Evolutionary conservation across 1,140 invertebrate genomes (phyloP).

Genomic region (Euura saliciscinereae): DNA sequence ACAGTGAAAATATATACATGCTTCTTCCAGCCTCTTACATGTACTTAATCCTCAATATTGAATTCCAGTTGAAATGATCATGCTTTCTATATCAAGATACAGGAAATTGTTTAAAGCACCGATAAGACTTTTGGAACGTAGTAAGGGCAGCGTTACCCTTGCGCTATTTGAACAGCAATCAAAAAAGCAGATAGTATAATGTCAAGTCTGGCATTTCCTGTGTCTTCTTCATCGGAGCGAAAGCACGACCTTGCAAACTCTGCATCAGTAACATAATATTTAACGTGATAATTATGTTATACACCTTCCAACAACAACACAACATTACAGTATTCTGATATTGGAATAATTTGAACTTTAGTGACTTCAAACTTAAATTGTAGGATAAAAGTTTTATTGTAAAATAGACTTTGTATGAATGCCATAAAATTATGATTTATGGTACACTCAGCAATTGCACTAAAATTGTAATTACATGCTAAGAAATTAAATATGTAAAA

Average conservation of each 20-base stretch:
- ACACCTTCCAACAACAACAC: neutral
- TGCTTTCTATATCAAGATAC: neutral
- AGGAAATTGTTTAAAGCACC: neutral
- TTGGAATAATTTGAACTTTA: neutral
- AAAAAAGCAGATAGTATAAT: neutral
- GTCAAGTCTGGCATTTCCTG: neutral
- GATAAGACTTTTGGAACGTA: too few relatives aligned
- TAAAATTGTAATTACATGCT: too few relatives aligned
- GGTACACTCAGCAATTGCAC: too few relatives aligned
- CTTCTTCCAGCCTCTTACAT: neutral
- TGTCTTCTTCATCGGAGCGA: neutral
- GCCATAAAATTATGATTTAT: neutral
- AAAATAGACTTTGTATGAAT: neutral
- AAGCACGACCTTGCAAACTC: neutral
- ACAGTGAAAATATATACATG: neutral
- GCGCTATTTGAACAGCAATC: neutral
- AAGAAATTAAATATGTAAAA: too few relatives aligned
- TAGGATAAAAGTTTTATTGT: neutral
- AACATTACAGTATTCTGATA: neutral
- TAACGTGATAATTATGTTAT: neutral
- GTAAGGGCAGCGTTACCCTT: too few relatives aligned
- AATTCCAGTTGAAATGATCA: slow-evolving; percentile 4
- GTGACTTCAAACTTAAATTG: neutral
- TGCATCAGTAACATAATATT: neutral
- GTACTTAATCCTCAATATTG: neutral